Evolutionary conservation across 2,888 invertebrate genomes (phyloP).

Genomic region (Drosophila kokeensis): DNA sequence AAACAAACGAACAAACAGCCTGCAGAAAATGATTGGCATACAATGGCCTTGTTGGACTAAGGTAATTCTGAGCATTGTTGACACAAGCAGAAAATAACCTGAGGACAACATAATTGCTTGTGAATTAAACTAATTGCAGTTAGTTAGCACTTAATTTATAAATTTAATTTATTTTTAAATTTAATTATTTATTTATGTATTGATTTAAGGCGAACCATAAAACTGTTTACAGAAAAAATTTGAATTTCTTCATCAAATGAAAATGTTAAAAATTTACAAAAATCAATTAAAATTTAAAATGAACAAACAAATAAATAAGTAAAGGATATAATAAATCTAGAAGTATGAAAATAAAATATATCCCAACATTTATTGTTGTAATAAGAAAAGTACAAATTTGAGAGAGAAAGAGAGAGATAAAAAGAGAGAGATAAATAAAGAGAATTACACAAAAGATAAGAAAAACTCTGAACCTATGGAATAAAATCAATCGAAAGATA

Average conservation of each 20-base stretch:
- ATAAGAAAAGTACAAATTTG: too few relatives aligned
- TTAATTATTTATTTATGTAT: background rate
- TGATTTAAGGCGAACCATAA: background rate
- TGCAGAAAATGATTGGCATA: background rate
- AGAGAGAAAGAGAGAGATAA: too few relatives aligned
- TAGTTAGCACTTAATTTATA: background rate
- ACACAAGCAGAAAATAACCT: constrained; percentile 1
- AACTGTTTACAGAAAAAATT: too few relatives aligned
- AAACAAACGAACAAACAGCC: background rate
- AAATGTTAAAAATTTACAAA: too few relatives aligned
- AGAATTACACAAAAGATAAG: too few relatives aligned
- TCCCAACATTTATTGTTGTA: too few relatives aligned
- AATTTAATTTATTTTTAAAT: background rate
- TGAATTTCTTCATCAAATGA: too few relatives aligned
- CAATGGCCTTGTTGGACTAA: background rate
- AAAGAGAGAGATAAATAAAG: too few relatives aligned
- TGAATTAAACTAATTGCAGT: background rate
- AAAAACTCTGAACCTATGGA: background rate
- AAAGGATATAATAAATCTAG: too few relatives aligned
- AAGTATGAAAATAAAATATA: too few relatives aligned
- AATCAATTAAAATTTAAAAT: too few relatives aligned
- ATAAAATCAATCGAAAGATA: background rate
- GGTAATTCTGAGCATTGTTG: constrained; percentile 30
- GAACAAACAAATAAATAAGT: too few relatives aligned
- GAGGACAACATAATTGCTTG: background rate